phyloP scores from a whole-genome alignment of 2,113 vertebrate genomes.

The Percina caprodes region DNA sequence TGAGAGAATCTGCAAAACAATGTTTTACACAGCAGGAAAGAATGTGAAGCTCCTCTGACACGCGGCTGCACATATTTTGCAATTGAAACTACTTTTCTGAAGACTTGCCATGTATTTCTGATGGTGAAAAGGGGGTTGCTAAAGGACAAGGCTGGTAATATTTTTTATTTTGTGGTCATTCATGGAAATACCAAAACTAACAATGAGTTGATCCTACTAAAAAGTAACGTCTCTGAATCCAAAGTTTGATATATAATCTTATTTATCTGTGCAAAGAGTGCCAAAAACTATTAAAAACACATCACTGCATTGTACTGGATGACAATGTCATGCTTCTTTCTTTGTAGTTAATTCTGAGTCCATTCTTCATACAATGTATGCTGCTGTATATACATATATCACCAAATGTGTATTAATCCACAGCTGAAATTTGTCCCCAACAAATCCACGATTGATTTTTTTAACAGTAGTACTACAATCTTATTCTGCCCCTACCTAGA shows the following conservation, averaged over 20 bases:
- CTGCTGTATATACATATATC: background rate
- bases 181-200: background rate
- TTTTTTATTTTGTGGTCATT: too few species aligned
- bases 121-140: background rate
- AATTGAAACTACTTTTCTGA: background rate
- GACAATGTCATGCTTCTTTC: too few species aligned
- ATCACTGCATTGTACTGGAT: too few species aligned
- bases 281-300: too few species aligned
- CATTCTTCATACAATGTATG: background rate
- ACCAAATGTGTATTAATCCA: too few species aligned
- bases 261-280: background rate
- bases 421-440: too few species aligned
- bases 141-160: background rate
- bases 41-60: conserved; percentile 23
- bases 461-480: too few species aligned
- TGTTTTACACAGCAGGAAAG: conserved; percentile 33
- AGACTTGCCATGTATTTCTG: background rate
- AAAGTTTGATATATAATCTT: background rate
- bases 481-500: too few species aligned
- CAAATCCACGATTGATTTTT: background rate
- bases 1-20: background rate
- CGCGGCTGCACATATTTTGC: conserved; percentile 24
- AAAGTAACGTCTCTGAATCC: background rate
- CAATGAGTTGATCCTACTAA: background rate
- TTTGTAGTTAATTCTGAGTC: too few species aligned